These are phyloP conservation scores for Martes martes DNA, from an alignment of 2,113 vertebrate species.

Conservation along the genomic window DNA sequence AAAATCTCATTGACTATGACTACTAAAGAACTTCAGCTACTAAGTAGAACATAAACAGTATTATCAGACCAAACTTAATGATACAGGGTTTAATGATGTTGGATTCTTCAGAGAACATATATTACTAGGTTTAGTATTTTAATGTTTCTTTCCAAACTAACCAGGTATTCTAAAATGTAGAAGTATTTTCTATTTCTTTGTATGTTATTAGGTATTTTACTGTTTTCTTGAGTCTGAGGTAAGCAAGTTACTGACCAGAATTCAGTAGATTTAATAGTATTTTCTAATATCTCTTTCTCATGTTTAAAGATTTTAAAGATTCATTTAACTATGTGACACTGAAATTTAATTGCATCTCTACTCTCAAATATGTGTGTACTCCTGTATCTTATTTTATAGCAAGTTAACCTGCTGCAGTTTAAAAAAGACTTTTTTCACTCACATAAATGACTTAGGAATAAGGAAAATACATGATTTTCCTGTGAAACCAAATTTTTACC, in stretches of 20 bases:
- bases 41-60: background rate
- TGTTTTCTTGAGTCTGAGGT: background rate
- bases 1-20: background rate
- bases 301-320: background rate
- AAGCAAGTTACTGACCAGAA: background rate
- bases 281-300: background rate
- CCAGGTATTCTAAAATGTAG: background rate
- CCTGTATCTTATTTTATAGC: background rate
- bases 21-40: background rate
- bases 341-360: background rate
- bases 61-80: background rate
- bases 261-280: background rate
- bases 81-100: background rate
- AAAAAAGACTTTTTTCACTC: background rate
- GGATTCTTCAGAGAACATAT: background rate
- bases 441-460: background rate
- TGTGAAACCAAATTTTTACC: background rate
- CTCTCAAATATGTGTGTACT: background rate
- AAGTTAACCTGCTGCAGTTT: background rate
- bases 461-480: background rate
- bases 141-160: background rate
- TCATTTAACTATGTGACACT: background rate
- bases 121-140: background rate
- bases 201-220: background rate
- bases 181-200: background rate